Percentiles rank a stretch among this genome's conserved stretches.
Conservation (phyloP, 1,140 invertebrate species). For the Drosophila tani region DNA sequence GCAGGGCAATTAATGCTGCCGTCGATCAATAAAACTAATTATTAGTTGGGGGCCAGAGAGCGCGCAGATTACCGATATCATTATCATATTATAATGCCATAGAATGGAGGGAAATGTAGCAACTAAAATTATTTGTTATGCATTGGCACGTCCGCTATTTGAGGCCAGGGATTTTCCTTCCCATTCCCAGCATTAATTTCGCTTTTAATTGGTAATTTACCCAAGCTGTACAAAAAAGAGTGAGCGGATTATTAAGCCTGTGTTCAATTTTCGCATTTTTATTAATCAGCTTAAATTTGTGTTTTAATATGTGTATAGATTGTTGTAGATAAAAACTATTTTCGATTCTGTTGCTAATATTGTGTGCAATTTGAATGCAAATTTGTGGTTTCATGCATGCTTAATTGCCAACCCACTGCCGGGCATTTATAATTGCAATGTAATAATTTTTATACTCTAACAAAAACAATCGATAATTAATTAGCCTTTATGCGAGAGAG, state of each 20-base stretch:
- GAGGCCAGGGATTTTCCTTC: background rate
- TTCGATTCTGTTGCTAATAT: constrained; percentile 56
- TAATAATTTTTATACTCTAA: constrained; percentile 46
- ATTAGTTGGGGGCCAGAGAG: constrained; percentile 52
- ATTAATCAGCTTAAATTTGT: constrained; percentile 67
- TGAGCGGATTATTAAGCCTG: constrained; percentile 39
- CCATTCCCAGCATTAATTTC: constrained; percentile 33
- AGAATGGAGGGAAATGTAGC: constrained; percentile 9
- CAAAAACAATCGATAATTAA: constrained; percentile 76
- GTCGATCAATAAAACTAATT: constrained; percentile 71
- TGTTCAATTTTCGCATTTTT: constrained; percentile 51
- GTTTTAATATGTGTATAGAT: constrained; percentile 1
- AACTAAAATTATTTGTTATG: constrained; percentile 40
- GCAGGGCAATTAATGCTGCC: constrained; percentile 31
- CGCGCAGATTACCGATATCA: constrained; percentile 39
- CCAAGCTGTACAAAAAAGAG: background rate
- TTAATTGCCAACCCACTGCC: constrained; percentile 69
- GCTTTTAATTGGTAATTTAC: constrained; percentile 69
- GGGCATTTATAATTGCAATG: constrained; percentile 64
- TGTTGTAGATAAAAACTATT: constrained; percentile 35
- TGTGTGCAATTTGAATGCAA: constrained; percentile 65
- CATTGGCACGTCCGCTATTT: constrained; percentile 29
- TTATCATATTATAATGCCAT: constrained; percentile 61
- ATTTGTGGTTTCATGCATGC: constrained; percentile 74
- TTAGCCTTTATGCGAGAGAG: constrained; percentile 54